These are phyloP conservation scores for Phrixothrix hirtus DNA, from an alignment of 2,888 invertebrate genomes.

Conservation along the genomic window DNA sequence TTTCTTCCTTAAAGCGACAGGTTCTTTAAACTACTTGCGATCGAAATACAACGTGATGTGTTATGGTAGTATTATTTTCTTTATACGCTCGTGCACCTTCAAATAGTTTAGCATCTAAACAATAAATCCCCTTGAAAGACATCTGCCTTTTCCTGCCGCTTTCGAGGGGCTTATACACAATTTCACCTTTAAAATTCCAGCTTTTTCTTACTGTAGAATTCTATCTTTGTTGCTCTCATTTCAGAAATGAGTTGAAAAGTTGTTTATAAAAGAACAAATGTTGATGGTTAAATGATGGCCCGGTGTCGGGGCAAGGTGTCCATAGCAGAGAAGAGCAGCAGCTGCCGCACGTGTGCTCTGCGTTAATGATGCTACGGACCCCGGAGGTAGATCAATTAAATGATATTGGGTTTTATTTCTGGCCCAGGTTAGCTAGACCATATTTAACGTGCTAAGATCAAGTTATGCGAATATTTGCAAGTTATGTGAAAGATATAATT, in stretches of 20 bases:
- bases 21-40: neutral
- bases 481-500: neutral
- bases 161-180: constrained; percentile 5
- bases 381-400: constrained; percentile 35
- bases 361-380: constrained; percentile 34
- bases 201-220: constrained; percentile 1
- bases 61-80: constrained; percentile 9
- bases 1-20: neutral
- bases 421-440: constrained; percentile 7
- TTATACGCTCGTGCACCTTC: constrained; percentile 8
- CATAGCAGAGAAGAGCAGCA: constrained; percentile 33
- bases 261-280: neutral
- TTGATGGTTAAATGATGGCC: constrained; percentile 17
- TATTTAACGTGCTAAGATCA: constrained; percentile 2
- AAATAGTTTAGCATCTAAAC: constrained; percentile 6
- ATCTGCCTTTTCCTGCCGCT: constrained; percentile 17
- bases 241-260: neutral
- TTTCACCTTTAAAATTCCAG: constrained; percentile 5
- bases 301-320: constrained; percentile 35
- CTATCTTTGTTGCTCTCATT: constrained; percentile 7
- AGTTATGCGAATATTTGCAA: neutral
- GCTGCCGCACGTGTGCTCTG: constrained; percentile 37
- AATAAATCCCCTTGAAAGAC: constrained; percentile 8
- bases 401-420: constrained; percentile 29
- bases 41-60: neutral